Conservation (phyloP, 1,140 invertebrate species). For the Drosophila ananassae region DNA sequence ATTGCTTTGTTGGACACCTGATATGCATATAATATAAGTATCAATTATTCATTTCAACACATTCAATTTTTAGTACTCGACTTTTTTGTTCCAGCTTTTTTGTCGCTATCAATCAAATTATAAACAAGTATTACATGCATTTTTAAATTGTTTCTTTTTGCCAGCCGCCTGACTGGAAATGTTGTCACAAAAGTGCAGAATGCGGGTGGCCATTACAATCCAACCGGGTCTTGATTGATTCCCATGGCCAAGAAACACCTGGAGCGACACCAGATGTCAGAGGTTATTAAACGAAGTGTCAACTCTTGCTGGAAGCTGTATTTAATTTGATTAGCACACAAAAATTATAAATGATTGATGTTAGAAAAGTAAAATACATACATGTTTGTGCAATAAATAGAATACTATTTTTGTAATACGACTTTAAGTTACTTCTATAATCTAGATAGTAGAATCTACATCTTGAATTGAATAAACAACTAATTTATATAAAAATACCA, state of each 20-base stretch:
- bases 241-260: slow-evolving; percentile 27
- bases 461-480: slow-evolving; percentile 49
- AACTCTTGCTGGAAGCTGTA: slow-evolving; percentile 2
- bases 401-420: too few species aligned
- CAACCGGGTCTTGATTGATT: slow-evolving; percentile 52
- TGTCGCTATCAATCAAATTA: slow-evolving; percentile 67
- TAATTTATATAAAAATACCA: slow-evolving; percentile 43
- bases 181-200: slow-evolving; percentile 26
- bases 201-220: slow-evolving; percentile 42
- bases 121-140: slow-evolving; percentile 34
- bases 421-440: neutral
- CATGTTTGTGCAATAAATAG: neutral
- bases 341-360: neutral
- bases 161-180: slow-evolving; percentile 36
- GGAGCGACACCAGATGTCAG: slow-evolving; percentile 34
- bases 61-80: slow-evolving; percentile 25
- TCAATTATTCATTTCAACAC: slow-evolving; percentile 65
- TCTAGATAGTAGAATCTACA: neutral
- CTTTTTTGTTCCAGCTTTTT: slow-evolving; percentile 38
- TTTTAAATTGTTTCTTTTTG: slow-evolving; percentile 35
- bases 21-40: slow-evolving; percentile 53
- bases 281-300: slow-evolving; percentile 16
- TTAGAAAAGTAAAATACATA: neutral
- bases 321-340: neutral
- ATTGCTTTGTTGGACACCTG: slow-evolving; percentile 33